Conservation (phyloP, 2,113 vertebrate species). For the Tragelaphus buxtoni region DNA sequence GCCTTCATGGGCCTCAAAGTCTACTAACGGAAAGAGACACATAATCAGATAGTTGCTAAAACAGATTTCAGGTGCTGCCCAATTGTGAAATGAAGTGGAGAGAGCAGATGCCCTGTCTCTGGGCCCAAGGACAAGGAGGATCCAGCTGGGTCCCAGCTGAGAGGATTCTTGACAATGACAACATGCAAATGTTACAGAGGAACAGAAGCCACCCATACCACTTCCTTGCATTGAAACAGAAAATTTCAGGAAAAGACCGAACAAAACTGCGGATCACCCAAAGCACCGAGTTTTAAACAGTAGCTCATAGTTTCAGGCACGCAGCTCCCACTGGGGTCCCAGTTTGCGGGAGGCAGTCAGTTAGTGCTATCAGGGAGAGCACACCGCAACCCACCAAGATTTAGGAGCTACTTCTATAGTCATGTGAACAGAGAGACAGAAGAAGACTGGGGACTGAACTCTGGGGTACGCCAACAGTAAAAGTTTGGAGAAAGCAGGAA, state of each 20-base stretch:
- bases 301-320: not conserved
- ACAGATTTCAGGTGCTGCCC: not conserved
- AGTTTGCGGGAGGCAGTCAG: not conserved
- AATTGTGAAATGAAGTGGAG: not conserved
- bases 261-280: not conserved
- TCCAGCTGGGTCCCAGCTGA: not conserved
- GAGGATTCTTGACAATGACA: not conserved
- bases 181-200: not conserved
- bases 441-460: not conserved
- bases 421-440: not conserved
- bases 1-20: not conserved
- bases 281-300: not conserved
- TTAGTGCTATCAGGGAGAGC: not conserved
- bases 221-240: not conserved
- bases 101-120: not conserved
- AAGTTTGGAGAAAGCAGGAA: not conserved
- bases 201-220: not conserved
- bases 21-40: not conserved
- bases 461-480: rapidly evolving
- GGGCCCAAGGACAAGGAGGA: not conserved
- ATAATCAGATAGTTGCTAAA: not conserved
- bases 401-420: not conserved
- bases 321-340: not conserved
- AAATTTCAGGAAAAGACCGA: not conserved
- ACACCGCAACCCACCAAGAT: not conserved